Evolutionary conservation across 2,113 vertebrate genomes (phyloP).

Genomic region (Aegithalos caudatus): DNA sequence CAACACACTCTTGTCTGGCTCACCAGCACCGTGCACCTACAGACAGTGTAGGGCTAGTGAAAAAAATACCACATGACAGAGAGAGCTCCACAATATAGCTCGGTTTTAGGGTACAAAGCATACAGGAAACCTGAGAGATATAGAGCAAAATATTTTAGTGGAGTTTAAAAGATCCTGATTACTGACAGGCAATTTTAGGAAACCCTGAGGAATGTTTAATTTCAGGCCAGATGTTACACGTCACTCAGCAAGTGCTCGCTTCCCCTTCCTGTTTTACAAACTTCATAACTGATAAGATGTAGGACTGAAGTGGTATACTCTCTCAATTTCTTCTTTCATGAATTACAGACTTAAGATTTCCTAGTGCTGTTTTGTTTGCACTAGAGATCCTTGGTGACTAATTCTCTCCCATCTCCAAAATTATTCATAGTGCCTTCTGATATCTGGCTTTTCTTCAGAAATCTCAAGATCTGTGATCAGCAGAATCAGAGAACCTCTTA

Average conservation of each 20-base stretch:
- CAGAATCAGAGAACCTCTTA: neutral
- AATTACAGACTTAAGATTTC: neutral
- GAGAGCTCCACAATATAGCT: rapidly evolving
- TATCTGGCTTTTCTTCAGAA: neutral
- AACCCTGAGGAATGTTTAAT: neutral
- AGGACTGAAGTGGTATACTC: neutral
- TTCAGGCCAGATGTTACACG: neutral
- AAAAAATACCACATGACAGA: neutral
- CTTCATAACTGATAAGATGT: neutral
- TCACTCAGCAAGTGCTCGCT: neutral
- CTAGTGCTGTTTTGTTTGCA: neutral
- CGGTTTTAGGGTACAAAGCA: neutral
- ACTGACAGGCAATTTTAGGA: neutral
- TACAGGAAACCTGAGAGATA: neutral
- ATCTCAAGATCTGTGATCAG: neutral
- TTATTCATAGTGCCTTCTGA: neutral
- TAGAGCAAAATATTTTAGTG: neutral
- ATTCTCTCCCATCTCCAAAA: neutral
- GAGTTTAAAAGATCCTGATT: neutral
- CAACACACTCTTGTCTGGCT: neutral
- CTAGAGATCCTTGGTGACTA: neutral
- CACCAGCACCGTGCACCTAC: rapidly evolving
- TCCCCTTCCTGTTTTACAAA: constrained; percentile 26
- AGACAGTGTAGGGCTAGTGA: rapidly evolving
- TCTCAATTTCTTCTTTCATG: neutral